Conservation (phyloP, 2,113 vertebrate genomes). For the Cairina moschata region DNA sequence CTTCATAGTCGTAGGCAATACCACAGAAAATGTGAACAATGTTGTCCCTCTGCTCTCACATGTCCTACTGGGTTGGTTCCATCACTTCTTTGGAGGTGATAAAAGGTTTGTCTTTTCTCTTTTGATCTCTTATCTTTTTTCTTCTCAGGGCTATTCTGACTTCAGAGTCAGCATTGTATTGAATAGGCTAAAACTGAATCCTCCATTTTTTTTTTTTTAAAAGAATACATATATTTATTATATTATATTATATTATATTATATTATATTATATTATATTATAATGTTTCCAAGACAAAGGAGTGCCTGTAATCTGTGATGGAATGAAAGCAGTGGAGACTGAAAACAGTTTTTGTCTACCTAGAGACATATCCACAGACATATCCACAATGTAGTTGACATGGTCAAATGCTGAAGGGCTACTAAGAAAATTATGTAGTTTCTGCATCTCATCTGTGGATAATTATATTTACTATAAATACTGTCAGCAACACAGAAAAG, state of each 20-base stretch:
- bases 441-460: constrained; percentile 15
- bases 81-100: neutral
- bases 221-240: no score
- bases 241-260: no score
- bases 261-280: neutral
- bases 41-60: neutral
- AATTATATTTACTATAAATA: neutral
- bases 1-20: neutral
- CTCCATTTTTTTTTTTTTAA: neutral
- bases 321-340: constrained; percentile 17
- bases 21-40: neutral
- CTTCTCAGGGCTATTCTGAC: neutral
- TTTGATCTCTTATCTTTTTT: constrained; percentile 1
- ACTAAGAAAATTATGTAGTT: neutral
- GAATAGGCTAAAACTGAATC: neutral
- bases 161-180: neutral
- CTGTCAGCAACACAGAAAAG: neutral
- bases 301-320: neutral
- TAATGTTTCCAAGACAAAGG: constrained; percentile 6
- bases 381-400: neutral
- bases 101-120: neutral
- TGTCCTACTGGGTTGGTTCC: neutral
- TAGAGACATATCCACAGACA: neutral
- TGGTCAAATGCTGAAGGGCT: neutral
- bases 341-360: neutral